Evolutionary conservation across 1,140 invertebrate genomes (phyloP).

Genomic region (Listronotus bonariensis): DNA sequence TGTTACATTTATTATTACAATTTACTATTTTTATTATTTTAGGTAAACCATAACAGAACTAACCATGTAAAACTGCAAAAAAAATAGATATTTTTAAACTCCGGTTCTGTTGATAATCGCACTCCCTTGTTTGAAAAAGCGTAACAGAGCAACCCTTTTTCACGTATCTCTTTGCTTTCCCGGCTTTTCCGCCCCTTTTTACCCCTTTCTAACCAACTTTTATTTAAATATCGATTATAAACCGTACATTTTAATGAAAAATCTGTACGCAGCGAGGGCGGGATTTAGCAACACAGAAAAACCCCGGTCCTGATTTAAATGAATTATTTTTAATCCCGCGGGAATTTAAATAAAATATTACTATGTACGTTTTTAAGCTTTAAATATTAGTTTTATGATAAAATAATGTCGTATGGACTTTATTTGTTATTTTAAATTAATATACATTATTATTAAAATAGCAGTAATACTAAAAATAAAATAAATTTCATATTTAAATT

Average conservation of each 20-base stretch:
- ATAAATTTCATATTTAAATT: too few species aligned
- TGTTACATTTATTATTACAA: too few species aligned
- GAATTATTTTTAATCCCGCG: slow-evolving; percentile 37
- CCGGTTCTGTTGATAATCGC: slow-evolving; percentile 25
- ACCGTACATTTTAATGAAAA: slow-evolving; percentile 44
- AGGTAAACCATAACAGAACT: too few species aligned
- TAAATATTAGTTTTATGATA: slow-evolving; percentile 6
- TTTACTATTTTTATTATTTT: too few species aligned
- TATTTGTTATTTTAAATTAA: too few species aligned
- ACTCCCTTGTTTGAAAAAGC: slow-evolving; percentile 38
- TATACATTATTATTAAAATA: too few species aligned
- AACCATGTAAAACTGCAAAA: too few species aligned
- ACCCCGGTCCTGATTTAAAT: slow-evolving; percentile 29
- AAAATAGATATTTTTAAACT: slow-evolving; percentile 8
- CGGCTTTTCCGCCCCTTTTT: slow-evolving; percentile 42
- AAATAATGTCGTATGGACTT: too few species aligned
- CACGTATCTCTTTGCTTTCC: slow-evolving; percentile 40
- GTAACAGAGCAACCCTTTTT: slow-evolving; percentile 42
- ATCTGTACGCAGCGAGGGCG: slow-evolving; percentile 33
- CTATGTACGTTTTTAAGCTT: slow-evolving; percentile 16
- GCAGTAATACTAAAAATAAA: too few species aligned
- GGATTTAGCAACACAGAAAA: slow-evolving; percentile 11
- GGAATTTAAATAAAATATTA: slow-evolving; percentile 28
- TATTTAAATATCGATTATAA: slow-evolving; percentile 46
- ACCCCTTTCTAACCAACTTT: slow-evolving; percentile 43